These are phyloP conservation scores for Anolis carolinensis DNA, from an alignment of 2,113 vertebrate genomes.

Conservation along the genomic window DNA sequence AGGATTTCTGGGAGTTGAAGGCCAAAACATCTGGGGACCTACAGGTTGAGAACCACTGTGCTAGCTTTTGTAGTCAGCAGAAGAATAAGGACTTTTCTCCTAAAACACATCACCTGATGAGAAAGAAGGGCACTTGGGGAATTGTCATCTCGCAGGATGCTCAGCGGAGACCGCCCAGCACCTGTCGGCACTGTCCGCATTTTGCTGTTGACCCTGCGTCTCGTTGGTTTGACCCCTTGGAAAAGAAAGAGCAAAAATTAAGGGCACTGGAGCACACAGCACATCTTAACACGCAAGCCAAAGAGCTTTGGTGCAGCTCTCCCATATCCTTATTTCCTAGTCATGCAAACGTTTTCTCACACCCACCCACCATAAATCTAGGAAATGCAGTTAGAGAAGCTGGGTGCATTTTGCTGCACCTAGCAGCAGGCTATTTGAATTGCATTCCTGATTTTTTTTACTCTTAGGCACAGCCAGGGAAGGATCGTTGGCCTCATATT, in stretches of 20 bases:
- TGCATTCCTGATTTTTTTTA: neutral
- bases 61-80: neutral
- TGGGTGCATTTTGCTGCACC: neutral
- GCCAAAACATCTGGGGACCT: too few species aligned
- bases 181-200: constrained; percentile 43
- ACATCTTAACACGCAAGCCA: neutral
- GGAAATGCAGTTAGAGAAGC: too few species aligned
- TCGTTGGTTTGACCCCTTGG: constrained; percentile 63
- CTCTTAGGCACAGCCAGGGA: neutral
- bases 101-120: constrained; percentile 66
- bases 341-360: neutral
- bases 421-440: neutral
- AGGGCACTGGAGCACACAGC: too few species aligned
- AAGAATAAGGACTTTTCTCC: neutral
- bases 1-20: too few species aligned
- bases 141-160: constrained; percentile 86
- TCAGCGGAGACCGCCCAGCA: constrained; percentile 87
- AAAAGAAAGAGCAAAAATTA: neutral
- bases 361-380: neutral
- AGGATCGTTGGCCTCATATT: neutral
- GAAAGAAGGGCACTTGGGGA: constrained; percentile 76
- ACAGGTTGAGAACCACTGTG: too few species aligned
- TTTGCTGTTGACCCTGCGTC: constrained; percentile 69
- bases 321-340: neutral
- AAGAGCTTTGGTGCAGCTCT: neutral